These are phyloP conservation scores for Sphaerophoria taeniata DNA, from an alignment of 2,888 invertebrate genomes.

Conservation along the genomic window DNA sequence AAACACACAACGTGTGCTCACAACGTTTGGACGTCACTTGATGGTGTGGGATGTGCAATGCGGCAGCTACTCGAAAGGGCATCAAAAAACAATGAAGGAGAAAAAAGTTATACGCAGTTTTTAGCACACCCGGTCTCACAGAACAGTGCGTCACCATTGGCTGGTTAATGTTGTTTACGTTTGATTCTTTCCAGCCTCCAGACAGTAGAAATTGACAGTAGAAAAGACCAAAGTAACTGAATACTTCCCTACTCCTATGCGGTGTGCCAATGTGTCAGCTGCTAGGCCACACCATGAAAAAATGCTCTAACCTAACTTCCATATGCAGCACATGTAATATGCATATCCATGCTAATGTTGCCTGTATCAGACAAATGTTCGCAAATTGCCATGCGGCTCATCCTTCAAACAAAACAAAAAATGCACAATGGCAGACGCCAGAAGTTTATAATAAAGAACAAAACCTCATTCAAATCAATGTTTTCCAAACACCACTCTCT, in stretches of 20 bases:
- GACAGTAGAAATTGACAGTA: neutral
- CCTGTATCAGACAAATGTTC: neutral
- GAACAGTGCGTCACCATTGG: too few relatives aligned
- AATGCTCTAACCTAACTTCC: neutral
- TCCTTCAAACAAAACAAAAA: constrained; percentile 11
- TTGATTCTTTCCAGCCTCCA: neutral
- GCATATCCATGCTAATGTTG: neutral
- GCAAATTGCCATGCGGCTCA: neutral
- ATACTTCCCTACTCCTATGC: neutral
- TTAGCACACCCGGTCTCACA: neutral
- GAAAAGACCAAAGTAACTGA: neutral
- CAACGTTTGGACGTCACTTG: too few relatives aligned
- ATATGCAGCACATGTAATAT: constrained; percentile 2
- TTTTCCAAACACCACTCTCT: too few relatives aligned
- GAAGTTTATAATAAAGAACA: neutral
- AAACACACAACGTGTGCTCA: too few relatives aligned
- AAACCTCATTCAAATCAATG: neutral
- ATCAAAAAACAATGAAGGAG: too few relatives aligned
- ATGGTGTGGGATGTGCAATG: too few relatives aligned
- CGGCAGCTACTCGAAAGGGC: too few relatives aligned
- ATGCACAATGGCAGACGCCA: neutral
- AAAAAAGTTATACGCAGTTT: neutral
- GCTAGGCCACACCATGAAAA: neutral
- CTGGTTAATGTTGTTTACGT: neutral
- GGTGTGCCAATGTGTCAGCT: neutral